Conservation (phyloP, 2,113 vertebrate species). For the Puffinus mauretanicus region DNA sequence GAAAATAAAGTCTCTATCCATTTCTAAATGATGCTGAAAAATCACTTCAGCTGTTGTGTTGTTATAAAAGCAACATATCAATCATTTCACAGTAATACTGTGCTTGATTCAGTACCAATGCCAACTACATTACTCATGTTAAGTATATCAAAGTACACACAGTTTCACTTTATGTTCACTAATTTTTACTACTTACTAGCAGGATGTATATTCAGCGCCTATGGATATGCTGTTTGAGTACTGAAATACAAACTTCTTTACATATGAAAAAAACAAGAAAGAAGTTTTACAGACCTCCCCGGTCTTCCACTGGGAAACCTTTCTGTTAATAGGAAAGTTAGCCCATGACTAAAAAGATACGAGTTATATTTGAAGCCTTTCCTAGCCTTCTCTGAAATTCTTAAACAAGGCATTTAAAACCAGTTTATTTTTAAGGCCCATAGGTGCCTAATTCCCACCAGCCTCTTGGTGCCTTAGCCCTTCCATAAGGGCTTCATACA, state of each 20-base stretch:
- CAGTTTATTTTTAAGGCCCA: neutral
- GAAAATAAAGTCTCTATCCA: slow-evolving; percentile 21
- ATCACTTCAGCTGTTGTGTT: slow-evolving; percentile 26
- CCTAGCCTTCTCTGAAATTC: neutral
- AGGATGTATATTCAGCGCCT: neutral
- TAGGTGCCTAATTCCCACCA: neutral
- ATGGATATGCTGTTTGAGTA: neutral
- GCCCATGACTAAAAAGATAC: accelerated
- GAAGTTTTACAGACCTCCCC: neutral
- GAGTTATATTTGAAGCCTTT: neutral
- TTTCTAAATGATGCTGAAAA: slow-evolving; percentile 44
- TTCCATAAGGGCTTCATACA: neutral
- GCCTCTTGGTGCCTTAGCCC: neutral
- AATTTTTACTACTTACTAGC: neutral
- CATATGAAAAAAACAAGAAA: neutral
- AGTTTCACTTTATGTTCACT: neutral
- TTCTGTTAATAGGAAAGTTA: neutral
- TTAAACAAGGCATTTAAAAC: neutral
- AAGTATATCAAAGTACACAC: neutral
- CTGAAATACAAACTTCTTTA: neutral
- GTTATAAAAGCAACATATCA: slow-evolving; percentile 23
- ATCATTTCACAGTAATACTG: slow-evolving; percentile 15
- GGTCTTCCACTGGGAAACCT: neutral
- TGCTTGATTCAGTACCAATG: neutral
- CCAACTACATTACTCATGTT: neutral